These are phyloP conservation scores for Stenolophus ochropezus DNA, from an alignment of 2,888 invertebrate species.

Conservation along the genomic window DNA sequence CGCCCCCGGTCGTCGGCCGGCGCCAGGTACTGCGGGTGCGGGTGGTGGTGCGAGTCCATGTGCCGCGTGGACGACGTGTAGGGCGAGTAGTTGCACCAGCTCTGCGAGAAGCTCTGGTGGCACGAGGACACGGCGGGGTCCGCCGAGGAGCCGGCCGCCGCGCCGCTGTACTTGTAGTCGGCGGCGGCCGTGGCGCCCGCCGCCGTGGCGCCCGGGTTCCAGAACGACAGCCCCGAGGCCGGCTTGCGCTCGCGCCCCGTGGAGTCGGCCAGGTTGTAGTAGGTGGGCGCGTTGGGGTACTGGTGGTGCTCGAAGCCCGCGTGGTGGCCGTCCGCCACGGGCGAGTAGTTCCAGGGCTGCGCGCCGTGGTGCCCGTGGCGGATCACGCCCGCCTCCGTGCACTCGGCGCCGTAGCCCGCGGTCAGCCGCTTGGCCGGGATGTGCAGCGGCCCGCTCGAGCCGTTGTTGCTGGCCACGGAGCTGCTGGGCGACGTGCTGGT, in stretches of 20 bases:
- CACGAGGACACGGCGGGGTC: conserved; percentile 77
- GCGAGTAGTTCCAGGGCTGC: conserved; percentile 84
- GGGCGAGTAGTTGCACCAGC: conserved; percentile 84
- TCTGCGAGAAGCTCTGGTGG: conserved; percentile 82
- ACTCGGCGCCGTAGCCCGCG: conserved; percentile 75
- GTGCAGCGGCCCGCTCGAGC: conserved; percentile 87
- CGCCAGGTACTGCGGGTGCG: conserved; percentile 80
- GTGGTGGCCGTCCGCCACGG: conserved; percentile 76
- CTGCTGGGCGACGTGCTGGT: conserved; percentile 78
- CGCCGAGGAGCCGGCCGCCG: conserved; percentile 72
- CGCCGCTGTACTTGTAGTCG: conserved; percentile 78
- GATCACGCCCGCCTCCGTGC: conserved; percentile 81
- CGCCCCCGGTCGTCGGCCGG: conserved; percentile 83
- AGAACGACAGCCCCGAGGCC: conserved; percentile 77
- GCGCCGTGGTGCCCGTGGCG: conserved; percentile 81
- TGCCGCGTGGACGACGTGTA: conserved; percentile 77
- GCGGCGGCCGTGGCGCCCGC: conserved; percentile 75
- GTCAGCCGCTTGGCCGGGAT: conserved; percentile 89
- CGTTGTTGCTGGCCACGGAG: conserved; percentile 79
- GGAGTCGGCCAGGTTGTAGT: conserved; percentile 84
- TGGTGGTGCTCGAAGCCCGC: conserved; percentile 79
- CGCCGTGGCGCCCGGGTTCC: conserved; percentile 78
- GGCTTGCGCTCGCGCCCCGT: conserved; percentile 72
- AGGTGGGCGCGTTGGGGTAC: conserved; percentile 82
- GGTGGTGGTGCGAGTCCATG: conserved; percentile 75